phyloP scores from a whole-genome alignment of 2,113 vertebrate genomes.

The Mus musculus region DNA sequence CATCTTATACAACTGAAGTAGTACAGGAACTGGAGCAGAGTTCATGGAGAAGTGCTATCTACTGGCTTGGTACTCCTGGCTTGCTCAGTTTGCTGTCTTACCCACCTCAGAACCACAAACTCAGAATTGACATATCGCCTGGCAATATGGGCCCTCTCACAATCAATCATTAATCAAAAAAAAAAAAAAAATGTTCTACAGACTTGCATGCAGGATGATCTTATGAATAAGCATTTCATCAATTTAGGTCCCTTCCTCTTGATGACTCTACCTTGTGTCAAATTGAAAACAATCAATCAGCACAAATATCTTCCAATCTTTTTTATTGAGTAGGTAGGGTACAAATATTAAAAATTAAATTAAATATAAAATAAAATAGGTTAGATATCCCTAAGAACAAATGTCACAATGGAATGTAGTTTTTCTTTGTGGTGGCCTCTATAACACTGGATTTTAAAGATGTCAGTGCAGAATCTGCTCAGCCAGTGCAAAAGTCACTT shows the following conservation, averaged over 20 bases:
- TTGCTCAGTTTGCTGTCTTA: neutral
- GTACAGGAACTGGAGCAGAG: neutral
- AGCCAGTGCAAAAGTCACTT: neutral
- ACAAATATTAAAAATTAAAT: constrained; percentile 8
- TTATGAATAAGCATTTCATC: no score
- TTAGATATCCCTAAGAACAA: neutral
- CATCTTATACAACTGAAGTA: neutral
- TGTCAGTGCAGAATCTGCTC: neutral
- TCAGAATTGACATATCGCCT: neutral
- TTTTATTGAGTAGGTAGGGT: neutral
- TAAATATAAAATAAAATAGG: neutral
- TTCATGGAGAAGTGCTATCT: neutral
- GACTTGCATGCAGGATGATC: no score
- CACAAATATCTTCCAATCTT: neutral
- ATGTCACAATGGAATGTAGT: neutral
- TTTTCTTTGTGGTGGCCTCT: neutral
- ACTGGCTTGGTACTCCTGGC: neutral
- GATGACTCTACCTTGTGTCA: neutral
- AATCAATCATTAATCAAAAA: neutral
- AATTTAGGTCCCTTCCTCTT: neutral
- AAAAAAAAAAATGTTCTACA: neutral
- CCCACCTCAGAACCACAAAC: neutral
- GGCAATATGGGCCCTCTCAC: neutral
- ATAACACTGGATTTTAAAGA: neutral
- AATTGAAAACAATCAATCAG: neutral